These are phyloP conservation scores for Brachystomella parvula DNA, from an alignment of 1,140 invertebrate genomes.

Conservation along the genomic window DNA sequence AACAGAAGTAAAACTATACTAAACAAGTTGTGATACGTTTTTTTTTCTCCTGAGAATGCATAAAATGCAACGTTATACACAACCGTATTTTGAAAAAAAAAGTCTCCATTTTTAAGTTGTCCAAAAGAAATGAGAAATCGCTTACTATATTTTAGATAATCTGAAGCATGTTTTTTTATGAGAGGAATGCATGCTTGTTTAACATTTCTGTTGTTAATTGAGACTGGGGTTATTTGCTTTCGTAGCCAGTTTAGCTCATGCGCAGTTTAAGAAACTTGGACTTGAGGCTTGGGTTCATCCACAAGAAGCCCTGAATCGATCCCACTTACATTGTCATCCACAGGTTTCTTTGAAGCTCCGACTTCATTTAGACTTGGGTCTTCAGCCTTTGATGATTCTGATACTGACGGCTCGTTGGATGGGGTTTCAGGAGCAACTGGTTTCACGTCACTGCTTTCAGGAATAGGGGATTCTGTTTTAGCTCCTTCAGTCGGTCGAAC, in stretches of 20 bases:
- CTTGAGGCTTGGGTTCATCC: neutral
- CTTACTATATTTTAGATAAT: no score
- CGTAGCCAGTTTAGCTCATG: neutral
- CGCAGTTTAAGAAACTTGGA: neutral
- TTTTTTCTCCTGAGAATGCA: no score
- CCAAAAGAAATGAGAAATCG: no score
- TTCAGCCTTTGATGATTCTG: constrained; percentile 1
- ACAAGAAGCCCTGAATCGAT: constrained; percentile 22
- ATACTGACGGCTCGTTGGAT: neutral
- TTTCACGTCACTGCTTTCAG: constrained; percentile 2
- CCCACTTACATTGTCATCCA: constrained; percentile 14
- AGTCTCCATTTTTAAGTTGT: no score
- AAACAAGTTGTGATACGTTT: no score
- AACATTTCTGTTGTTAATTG: neutral
- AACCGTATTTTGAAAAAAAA: no score
- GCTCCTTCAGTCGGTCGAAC: constrained; percentile 5
- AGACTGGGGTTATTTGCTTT: neutral
- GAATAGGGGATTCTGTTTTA: neutral
- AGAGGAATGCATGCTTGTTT: neutral
- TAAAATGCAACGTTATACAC: no score
- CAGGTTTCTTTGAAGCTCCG: constrained; percentile 9
- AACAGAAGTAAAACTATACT: no score
- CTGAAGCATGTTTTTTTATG: no score
- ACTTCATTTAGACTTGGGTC: constrained; percentile 33
- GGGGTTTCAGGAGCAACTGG: neutral